Conservation (phyloP, 2,888 invertebrate genomes). For the Psylliodes chrysocephalus region DNA sequence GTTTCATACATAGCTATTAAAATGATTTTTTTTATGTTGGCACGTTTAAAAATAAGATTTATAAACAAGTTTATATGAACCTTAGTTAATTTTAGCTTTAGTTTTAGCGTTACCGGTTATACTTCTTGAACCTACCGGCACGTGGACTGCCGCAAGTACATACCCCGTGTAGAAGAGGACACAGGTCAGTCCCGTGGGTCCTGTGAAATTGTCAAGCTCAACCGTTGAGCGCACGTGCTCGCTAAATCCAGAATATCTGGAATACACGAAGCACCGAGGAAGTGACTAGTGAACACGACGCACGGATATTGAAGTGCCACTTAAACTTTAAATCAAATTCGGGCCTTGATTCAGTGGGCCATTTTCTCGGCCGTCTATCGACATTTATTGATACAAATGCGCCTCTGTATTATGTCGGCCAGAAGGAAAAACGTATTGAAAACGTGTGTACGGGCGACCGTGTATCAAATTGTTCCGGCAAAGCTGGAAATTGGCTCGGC, state of each 20-base stretch:
- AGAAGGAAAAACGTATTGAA: constrained; percentile 30
- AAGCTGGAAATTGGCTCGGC: constrained; percentile 27
- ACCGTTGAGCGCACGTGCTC: constrained; percentile 56
- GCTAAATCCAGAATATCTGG: constrained; percentile 48
- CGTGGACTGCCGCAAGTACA: background rate
- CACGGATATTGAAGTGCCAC: constrained; percentile 62
- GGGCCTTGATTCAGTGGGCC: constrained; percentile 55
- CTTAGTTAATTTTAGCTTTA: too few relatives aligned
- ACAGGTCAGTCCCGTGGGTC: constrained; percentile 48
- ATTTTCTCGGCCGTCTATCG: constrained; percentile 51
- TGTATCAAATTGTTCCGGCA: constrained; percentile 31
- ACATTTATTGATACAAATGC: constrained; percentile 58
- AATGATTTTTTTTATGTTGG: too few relatives aligned
- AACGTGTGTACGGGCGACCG: constrained; percentile 33
- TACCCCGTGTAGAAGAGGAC: background rate
- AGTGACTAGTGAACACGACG: constrained; percentile 54
- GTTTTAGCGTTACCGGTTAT: too few relatives aligned
- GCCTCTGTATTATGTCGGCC: constrained; percentile 42
- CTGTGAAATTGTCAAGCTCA: constrained; percentile 56
- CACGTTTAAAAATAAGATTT: too few relatives aligned
- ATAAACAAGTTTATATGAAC: too few relatives aligned
- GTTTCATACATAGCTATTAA: too few relatives aligned
- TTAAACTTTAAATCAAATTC: constrained; percentile 61
- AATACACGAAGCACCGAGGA: constrained; percentile 33
- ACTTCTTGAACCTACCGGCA: constrained; percentile 10